Percentiles rank a stretch among this genome's conserved stretches.
Evolutionary conservation across 2,888 invertebrate species (phyloP).

Genomic region (Anthrax anthrax): DNA sequence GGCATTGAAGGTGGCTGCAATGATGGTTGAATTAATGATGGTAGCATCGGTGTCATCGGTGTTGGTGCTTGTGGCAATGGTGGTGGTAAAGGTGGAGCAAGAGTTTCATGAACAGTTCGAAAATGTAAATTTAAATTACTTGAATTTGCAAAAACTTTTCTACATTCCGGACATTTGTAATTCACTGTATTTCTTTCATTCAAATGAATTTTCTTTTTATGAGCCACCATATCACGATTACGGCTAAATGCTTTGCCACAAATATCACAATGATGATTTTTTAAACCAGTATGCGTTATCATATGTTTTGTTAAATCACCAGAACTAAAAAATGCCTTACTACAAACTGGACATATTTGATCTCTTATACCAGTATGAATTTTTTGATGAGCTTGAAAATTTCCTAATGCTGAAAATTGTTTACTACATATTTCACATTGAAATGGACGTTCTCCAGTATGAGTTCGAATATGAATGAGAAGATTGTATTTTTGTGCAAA

Average conservation of each 20-base stretch:
- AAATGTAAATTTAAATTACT: conserved; percentile 29
- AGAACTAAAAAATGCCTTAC: conserved; percentile 44
- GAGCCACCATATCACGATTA: conserved; percentile 40
- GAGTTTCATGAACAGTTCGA: conserved; percentile 17
- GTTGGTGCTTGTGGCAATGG: conserved; percentile 7
- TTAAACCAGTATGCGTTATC: conserved; percentile 42
- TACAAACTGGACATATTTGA: conserved; percentile 44
- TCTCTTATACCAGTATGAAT: conserved; percentile 46
- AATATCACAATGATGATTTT: conserved; percentile 43
- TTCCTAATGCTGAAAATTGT: conserved; percentile 45
- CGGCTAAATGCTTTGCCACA: conserved; percentile 42
- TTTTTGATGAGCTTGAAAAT: conserved; percentile 48
- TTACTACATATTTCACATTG: conserved; percentile 50
- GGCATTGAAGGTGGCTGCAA: conserved; percentile 2
- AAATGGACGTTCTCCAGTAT: conserved; percentile 44
- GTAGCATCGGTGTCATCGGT: conserved; percentile 18
- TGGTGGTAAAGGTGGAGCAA: conserved; percentile 3
- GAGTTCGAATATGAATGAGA: conserved; percentile 42
- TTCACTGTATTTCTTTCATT: conserved; percentile 19
- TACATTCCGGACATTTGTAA: conserved; percentile 33
- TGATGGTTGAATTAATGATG: conserved; percentile 25
- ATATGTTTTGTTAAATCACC: conserved; percentile 46
- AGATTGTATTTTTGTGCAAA: conserved; percentile 49
- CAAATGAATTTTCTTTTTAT: conserved; percentile 31
- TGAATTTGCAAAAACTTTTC: conserved; percentile 30